Evolutionary conservation across 2,888 invertebrate species (phyloP).

Genomic region (Yponomeuta evonymella): DNA sequence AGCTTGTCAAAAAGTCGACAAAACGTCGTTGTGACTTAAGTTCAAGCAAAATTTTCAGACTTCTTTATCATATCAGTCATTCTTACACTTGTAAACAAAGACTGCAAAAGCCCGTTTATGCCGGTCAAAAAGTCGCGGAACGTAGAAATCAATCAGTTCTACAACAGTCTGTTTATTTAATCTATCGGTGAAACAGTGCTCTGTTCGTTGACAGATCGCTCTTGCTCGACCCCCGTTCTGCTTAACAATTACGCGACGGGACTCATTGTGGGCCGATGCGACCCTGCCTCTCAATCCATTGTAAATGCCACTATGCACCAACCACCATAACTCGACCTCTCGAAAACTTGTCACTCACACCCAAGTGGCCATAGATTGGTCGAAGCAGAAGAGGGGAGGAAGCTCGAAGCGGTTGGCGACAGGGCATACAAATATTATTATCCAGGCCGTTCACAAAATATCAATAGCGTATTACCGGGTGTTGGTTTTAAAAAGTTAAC

Average conservation of each 20-base stretch:
- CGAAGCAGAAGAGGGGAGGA: background rate
- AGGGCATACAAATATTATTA: constrained; percentile 71
- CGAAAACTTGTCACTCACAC: constrained; percentile 13
- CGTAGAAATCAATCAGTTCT: constrained; percentile 20
- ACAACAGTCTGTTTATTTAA: constrained; percentile 37
- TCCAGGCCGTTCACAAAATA: constrained; percentile 71
- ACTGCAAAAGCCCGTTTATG: background rate
- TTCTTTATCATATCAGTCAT: no score
- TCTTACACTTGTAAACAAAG: background rate
- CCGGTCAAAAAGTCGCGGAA: background rate
- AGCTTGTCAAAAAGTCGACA: no score
- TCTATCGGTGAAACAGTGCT: constrained; percentile 55
- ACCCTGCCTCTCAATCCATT: constrained; percentile 69
- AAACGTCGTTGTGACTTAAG: no score
- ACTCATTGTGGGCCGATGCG: constrained; percentile 66
- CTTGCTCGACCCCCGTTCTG: constrained; percentile 69
- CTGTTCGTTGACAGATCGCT: constrained; percentile 58
- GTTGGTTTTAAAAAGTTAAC: constrained; percentile 69
- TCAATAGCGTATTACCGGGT: constrained; percentile 73
- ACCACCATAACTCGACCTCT: constrained; percentile 40
- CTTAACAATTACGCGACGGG: constrained; percentile 72
- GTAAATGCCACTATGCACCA: constrained; percentile 56
- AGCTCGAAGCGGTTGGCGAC: background rate
- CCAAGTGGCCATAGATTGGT: background rate
- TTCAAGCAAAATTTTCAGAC: no score